These are phyloP conservation scores for Nysson spinosus DNA, from an alignment of 2,888 invertebrate species.

Conservation along the genomic window DNA sequence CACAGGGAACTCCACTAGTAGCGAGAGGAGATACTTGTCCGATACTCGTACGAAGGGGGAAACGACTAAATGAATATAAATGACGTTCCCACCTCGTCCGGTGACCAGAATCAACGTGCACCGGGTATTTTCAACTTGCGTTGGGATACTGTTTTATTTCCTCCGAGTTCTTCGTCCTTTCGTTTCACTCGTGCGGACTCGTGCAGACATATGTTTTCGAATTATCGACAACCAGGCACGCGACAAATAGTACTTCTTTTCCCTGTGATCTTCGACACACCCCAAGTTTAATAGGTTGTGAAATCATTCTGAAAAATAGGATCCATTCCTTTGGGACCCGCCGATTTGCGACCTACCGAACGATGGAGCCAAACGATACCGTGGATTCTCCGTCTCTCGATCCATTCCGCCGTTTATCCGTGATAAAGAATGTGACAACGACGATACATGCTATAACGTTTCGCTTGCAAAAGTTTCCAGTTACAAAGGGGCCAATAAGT, in stretches of 20 bases:
- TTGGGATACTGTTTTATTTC: slow-evolving; percentile 19
- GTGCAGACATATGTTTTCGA: slow-evolving; percentile 62
- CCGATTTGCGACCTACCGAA: slow-evolving; percentile 18
- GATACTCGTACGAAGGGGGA: slow-evolving; percentile 47
- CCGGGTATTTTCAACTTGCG: slow-evolving; percentile 40
- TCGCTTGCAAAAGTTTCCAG: neutral
- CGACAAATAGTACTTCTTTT: slow-evolving; percentile 61
- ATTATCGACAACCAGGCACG: slow-evolving; percentile 64
- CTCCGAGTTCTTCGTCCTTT: neutral
- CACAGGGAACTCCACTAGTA: slow-evolving; percentile 24
- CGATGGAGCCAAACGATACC: slow-evolving; percentile 9
- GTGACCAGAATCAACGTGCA: slow-evolving; percentile 47
- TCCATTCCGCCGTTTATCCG: slow-evolving; percentile 13
- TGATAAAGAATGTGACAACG: slow-evolving; percentile 5
- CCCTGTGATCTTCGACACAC: slow-evolving; percentile 56
- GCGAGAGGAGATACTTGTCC: slow-evolving; percentile 38
- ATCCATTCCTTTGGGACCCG: slow-evolving; percentile 27
- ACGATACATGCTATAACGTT: slow-evolving; percentile 6
- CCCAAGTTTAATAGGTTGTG: slow-evolving; percentile 63
- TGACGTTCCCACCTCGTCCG: slow-evolving; percentile 48
- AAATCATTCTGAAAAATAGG: slow-evolving; percentile 63
- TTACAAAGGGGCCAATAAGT: too few relatives aligned
- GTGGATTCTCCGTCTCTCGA: slow-evolving; percentile 21
- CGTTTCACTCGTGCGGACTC: slow-evolving; percentile 44
- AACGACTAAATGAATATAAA: slow-evolving; percentile 70